Base-by-base conservation (phyloP, 2,888 invertebrate species). In the Thereva unica region DNA sequence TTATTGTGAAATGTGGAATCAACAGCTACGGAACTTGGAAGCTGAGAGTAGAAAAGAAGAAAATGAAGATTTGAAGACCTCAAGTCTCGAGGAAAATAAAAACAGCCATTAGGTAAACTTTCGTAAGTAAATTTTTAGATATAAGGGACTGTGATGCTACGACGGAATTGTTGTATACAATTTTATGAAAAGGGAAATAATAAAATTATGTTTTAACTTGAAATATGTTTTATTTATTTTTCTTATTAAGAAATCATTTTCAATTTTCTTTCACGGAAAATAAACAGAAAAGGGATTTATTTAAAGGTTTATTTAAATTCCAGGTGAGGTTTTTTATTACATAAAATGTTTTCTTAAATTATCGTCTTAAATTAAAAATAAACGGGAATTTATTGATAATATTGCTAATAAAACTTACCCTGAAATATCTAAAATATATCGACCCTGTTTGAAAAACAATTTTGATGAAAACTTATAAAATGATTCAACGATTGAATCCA, bases 1-100 rank as follows among this genome's bases (percentile, higher is more conserved):
- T 57, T 97, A 97, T 82, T 87, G 91, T 0, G 85, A 87, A 37
- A 97, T 97, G 97, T 97, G 97, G 97, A 87, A 89, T 72, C 91
- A 94, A 72, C 97, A 97, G 75, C 80, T 92, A 1, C 77, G 79
- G 70, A 81, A 80, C 68, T 66, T 77, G 12, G 78, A 81, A 44
- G 72, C 74, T 3, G 75, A 71, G 59, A 68, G 55, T 40, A 44
- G 40, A 8, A 49, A 59, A n/a, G n/a, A 68, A 45, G 4, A 12
- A 35, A 23, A 45, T 2, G 49, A 55, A 23, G 41, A n/a, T 49
- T n/a, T 6, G n/a, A 37, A 4, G 4, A 10, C 10, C 7, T 9
- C 35, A 5, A 61, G 61, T 8, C 9, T 8, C 7, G 7, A 42
- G 7, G 7, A 9, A 42, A 9, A 42, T 42, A 8, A 8, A 9